A percentile compares a stretch with the other conserved stretches of the same genome.
These are phyloP conservation scores for Augochlorella aurata DNA, from an alignment of 2,888 invertebrate species.

Conservation along the genomic window DNA sequence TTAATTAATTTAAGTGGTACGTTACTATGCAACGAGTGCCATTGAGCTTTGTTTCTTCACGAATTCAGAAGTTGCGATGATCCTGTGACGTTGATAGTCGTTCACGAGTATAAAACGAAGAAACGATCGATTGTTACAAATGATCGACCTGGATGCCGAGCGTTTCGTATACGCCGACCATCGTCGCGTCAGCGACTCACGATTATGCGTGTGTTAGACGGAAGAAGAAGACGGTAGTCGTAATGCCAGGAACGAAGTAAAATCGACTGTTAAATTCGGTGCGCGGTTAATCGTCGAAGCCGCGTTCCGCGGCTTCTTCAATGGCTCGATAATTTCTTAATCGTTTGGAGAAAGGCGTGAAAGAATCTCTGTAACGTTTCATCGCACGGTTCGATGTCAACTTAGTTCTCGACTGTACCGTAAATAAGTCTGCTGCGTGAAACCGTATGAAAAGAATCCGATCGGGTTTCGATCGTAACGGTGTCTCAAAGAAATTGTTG, in stretches of 20 bases:
- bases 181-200: not conserved
- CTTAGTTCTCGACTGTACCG: not conserved
- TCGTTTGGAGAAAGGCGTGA: not conserved
- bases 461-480: not conserved
- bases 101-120: slow-evolving; percentile 31
- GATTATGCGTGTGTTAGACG: slow-evolving; percentile 3
- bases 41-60: slow-evolving; percentile 24
- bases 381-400: not conserved
- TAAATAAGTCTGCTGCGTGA: not conserved
- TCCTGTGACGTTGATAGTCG: slow-evolving; percentile 11
- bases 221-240: slow-evolving; percentile 5
- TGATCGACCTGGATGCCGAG: slow-evolving; percentile 20
- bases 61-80: slow-evolving; percentile 18
- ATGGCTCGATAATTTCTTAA: not conserved
- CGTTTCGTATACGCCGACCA: slow-evolving; percentile 5
- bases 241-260: not conserved
- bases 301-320: not conserved
- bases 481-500: slow-evolving; percentile 25
- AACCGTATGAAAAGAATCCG: slow-evolving; percentile 14
- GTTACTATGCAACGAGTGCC: slow-evolving; percentile 20
- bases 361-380: not conserved
- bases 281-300: not conserved
- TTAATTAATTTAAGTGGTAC: slow-evolving; percentile 25
- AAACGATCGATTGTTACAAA: slow-evolving; percentile 37
- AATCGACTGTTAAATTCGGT: not conserved